Base-by-base conservation (phyloP, 2,888 invertebrate species). In the Piscicola geometra region DNA sequence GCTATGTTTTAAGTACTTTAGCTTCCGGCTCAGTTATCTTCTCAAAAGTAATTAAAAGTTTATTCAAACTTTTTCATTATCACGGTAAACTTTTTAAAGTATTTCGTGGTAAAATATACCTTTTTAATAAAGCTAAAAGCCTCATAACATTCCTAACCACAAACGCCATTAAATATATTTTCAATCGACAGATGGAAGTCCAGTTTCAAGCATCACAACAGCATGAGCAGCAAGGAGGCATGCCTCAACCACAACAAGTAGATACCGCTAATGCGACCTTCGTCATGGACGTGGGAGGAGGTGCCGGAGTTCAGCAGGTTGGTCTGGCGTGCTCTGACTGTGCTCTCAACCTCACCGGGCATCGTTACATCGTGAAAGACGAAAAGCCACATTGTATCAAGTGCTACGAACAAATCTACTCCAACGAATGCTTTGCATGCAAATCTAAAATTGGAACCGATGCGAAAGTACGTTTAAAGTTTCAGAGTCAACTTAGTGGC, bases 301-400 rank as follows among this genome's bases (percentile, higher is more conserved):
- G 73, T n/a, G 73, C 73, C 15, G 73, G 73, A 60, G 73, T 73
- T 21, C 73, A 73, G 33, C 73, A 73, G 25, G 73, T 73, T 15
- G 47, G 64, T 18, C 47, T 76, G 47, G 30, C 28, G 25, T 76
- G 76, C 41, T 52, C 66, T 32, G 71, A 64, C 32, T 76, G 76
- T 28, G n/a, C n/a, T 18, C 67, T 76, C 25, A 76, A 76, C 71
- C 71, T 76, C 60, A 76, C 76, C 21, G 76, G 76, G 18, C 71
- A 76, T 47, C 70, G 76, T 5, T 76, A 76, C 50, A 76, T 76
- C 64, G 41, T 76, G 18, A 56, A 71, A 71, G 76, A 76, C 30
- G 76, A 76, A 33, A 71, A 66, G 36, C 76, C 76, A 0, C 71
- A 71, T 66, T 76, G 76, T 60, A 76, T 76, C 76, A 64, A 47